Evolutionary conservation across 1,140 invertebrate species (phyloP), one percentile per base, ranked within the genome.

Genomic region (Mactra quadrangularis): DNA sequence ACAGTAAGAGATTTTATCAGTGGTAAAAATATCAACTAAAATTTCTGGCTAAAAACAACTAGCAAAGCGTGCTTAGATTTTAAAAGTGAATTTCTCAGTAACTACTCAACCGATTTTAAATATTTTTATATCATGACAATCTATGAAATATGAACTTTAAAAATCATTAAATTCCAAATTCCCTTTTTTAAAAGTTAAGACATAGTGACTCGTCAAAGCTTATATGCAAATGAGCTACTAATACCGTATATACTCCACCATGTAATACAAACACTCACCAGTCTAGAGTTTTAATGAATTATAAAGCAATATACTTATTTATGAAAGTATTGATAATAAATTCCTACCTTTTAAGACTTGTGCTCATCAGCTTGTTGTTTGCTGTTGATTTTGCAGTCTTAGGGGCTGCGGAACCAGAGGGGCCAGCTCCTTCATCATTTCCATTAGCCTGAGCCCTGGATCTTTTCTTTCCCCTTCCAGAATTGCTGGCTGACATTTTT

Each of bases 201-300:
- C 17, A 62, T 41, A 64, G 38, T 6, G n/a, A 11, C 31, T 22
- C 62, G 70, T 74, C 47, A 72, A 82, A 82, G 79, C 79, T 82
- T 82, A 82, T 82, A 82, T 82, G 79, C 79, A 82, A 82, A 82
- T 82, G 70, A 82, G 79, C n/a, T 82, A 53, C 7, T 19, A 19
- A 17, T 62, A 57, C 35, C 59, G 76, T 70, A 62, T 38, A 75
- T 82, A 64, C 70, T 35, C 22, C 35, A 82, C 31, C 9, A 22
- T 22, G 45, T 33, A 27, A 0, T 64, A 64, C 7, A 4, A n/a
- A 19, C 27, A 31, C 27, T 33, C 11, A 62, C 59, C 74, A 77
- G 59, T 60, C 35, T 52, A 77, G 71, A 59, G 29, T 53, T 33
- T 53, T 25, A 47, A n/a, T n/a, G n/a, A n/a, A n/a, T n/a, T n/a